Base-by-base conservation (phyloP, 2,797 vertebrate species). In the Pterois miles region DNA sequence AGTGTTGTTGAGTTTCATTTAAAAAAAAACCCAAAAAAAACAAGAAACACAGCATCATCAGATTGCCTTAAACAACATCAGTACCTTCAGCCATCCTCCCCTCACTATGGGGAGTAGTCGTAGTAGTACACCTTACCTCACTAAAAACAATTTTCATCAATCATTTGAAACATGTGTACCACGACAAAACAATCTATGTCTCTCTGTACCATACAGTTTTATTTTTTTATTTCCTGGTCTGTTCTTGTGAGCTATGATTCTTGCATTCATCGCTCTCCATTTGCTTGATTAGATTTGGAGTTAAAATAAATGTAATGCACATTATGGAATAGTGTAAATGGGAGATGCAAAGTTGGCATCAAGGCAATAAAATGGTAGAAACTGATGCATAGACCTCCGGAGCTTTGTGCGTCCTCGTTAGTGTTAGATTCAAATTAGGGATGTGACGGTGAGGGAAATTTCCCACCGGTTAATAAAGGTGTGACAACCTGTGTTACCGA, bases 1-100 rank as follows among this genome's bases (percentile, higher is more conserved):
- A 67, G 22, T 72, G 78, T 82, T 78, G 69, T 77, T 84, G 79
- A 74, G 65, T 71, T 72, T 54, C 29, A 52, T 14, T 36, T 48
- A 48, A 48, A 23, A 58, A 76, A n/a, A n/a, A n/a, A n/a, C n/a
- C n/a, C n/a, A n/a, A n/a, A n/a, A n/a, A n/a, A n/a, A n/a, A n/a
- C n/a, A n/a, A n/a, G n/a, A n/a, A 74, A 57, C 43, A 50, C 8
- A 36, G 38, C 29, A 56, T 71, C 34, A 58, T 76, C 65, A 71
- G 40, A 60, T 65, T n/a, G 52, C 57, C 70, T 82, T 65, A 34
- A 43, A 53, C 68, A 65, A 20, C 13, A 68, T 72, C 25, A 65
- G 43, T 54, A 22, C 31, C 58, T 50, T 46, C 5, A 60, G 66
- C 25, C 29, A 20, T 54, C 40, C 22, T 58, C 34, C 34, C 31